Conservation (phyloP, 2,888 invertebrate species). For the Tetrapedia diversipes region DNA sequence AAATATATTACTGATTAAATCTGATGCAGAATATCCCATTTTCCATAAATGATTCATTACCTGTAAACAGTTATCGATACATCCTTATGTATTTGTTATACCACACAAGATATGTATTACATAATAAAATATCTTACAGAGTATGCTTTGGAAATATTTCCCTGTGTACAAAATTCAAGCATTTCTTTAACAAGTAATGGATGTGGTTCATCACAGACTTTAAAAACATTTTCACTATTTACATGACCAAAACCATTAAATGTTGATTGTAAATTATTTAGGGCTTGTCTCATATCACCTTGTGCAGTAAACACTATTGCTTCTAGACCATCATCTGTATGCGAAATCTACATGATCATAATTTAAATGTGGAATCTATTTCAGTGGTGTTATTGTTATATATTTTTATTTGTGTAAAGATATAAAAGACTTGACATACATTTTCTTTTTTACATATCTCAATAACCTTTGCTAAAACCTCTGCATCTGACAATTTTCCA, state of each 20-base stretch:
- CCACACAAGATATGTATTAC: background rate
- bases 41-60: slow-evolving; percentile 95
- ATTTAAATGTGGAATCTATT: background rate
- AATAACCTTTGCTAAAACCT: slow-evolving; percentile 92
- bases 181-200: slow-evolving; percentile 96
- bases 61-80: slow-evolving; percentile 78
- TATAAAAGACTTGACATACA: slow-evolving; percentile 80
- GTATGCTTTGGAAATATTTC: slow-evolving; percentile 93
- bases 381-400: background rate
- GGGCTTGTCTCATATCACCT: slow-evolving; percentile 98
- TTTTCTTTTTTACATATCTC: slow-evolving; percentile 90
- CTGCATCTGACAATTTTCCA: slow-evolving; percentile 94
- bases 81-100: background rate
- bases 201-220: slow-evolving; percentile 99
- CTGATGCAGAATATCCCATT: slow-evolving; percentile 98
- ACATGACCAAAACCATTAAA: slow-evolving; percentile 96
- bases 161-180: slow-evolving; percentile 91
- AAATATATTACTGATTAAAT: slow-evolving; percentile 97
- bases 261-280: slow-evolving; percentile 98
- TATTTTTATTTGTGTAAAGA: background rate
- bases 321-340: slow-evolving; percentile 96
- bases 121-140: slow-evolving; percentile 83
- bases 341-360: slow-evolving; percentile 85
- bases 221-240: slow-evolving; percentile 97
- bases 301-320: slow-evolving; percentile 99